Evolutionary conservation across 2,797 vertebrate genomes (phyloP).

Genomic region (Apogon hyalosoma): DNA sequence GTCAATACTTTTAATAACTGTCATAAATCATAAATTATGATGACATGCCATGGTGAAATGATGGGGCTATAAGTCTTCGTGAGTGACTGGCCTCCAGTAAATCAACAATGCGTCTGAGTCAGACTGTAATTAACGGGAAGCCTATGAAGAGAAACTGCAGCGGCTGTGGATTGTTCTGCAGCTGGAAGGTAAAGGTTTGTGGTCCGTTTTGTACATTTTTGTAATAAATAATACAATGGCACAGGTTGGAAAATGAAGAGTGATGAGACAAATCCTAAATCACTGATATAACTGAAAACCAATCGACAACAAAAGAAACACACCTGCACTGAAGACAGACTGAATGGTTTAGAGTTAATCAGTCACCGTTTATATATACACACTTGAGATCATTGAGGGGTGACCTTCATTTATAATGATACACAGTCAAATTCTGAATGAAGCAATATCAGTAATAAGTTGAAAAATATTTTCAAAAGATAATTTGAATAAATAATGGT

Average conservation of each 20-base stretch:
- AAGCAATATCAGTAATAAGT: too few relatives aligned
- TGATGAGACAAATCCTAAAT: neutral
- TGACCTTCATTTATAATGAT: too few relatives aligned
- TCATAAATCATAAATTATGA: conserved; percentile 38
- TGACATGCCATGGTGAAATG: conserved; percentile 23
- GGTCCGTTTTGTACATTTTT: neutral
- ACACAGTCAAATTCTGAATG: too few relatives aligned
- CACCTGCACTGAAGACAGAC: too few relatives aligned
- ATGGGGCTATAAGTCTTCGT: conserved; percentile 29
- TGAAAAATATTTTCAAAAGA: too few relatives aligned
- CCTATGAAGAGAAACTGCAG: conserved; percentile 22
- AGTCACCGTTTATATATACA: too few relatives aligned
- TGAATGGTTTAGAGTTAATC: too few relatives aligned
- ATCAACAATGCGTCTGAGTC: conserved; percentile 41
- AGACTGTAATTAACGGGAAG: conserved; percentile 34
- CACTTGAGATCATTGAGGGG: too few relatives aligned
- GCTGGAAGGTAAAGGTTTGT: neutral
- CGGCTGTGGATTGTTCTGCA: conserved; percentile 5
- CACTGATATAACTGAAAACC: neutral
- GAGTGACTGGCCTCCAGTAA: conserved; percentile 24
- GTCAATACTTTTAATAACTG: conserved; percentile 51
- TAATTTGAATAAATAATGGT: too few relatives aligned
- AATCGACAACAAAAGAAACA: too few relatives aligned
- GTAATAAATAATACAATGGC: conserved; percentile 13
- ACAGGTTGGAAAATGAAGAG: neutral